A percentile compares a stretch with the other conserved stretches of the same genome.
These are phyloP conservation scores for Plodia interpunctella DNA, from an alignment of 1,140 invertebrate genomes.

Conservation along the genomic window DNA sequence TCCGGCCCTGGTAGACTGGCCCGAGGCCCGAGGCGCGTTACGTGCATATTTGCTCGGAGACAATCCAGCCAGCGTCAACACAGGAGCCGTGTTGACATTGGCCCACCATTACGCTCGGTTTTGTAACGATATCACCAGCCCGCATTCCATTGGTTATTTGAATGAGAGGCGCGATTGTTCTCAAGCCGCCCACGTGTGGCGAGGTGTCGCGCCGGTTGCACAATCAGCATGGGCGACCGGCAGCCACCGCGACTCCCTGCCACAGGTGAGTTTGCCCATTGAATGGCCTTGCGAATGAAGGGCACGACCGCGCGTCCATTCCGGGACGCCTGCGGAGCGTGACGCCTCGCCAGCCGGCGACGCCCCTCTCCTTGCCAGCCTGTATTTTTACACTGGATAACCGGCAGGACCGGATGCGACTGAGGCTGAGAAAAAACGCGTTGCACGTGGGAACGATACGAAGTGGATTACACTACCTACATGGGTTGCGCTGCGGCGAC, in stretches of 20 bases:
- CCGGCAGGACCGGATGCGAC: slow-evolving; percentile 14
- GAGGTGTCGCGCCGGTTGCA: slow-evolving; percentile 45
- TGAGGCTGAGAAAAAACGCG: background rate
- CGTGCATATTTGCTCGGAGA: slow-evolving; percentile 52
- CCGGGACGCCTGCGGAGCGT: slow-evolving; percentile 24
- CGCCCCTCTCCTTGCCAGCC: slow-evolving; percentile 2
- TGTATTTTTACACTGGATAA: slow-evolving; percentile 14
- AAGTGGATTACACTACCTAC: background rate
- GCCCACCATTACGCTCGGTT: slow-evolving; percentile 57
- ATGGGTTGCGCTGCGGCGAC: background rate
- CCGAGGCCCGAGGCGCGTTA: slow-evolving; percentile 15
- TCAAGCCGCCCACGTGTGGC: slow-evolving; percentile 57
- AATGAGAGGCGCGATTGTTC: slow-evolving; percentile 60
- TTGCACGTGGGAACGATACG: slow-evolving; percentile 20
- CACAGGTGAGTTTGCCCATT: slow-evolving; percentile 50
- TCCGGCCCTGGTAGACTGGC: background rate
- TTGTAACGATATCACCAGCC: slow-evolving; percentile 65
- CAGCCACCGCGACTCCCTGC: slow-evolving; percentile 28
- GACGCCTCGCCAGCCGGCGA: slow-evolving; percentile 14
- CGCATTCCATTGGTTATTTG: slow-evolving; percentile 53
- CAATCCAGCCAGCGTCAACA: slow-evolving; percentile 51
- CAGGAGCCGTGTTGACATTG: slow-evolving; percentile 66
- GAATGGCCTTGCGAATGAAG: slow-evolving; percentile 47
- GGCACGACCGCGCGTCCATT: slow-evolving; percentile 31
- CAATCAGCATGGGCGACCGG: slow-evolving; percentile 28